These are phyloP conservation scores for Ichneumoninae sp. DNA, from an alignment of 2,888 invertebrate species.

Conservation along the genomic window DNA sequence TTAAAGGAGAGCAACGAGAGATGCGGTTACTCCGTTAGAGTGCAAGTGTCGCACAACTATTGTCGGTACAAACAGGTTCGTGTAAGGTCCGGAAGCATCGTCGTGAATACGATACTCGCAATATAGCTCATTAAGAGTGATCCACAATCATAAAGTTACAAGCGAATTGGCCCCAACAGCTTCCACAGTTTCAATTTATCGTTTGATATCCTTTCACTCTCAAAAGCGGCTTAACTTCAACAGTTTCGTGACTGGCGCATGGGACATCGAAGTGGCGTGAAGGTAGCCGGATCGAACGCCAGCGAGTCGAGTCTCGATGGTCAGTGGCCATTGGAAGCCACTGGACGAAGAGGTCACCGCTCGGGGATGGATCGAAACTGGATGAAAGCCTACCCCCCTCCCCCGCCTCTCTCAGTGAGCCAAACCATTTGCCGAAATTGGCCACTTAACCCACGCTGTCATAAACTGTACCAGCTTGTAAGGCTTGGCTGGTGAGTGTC, in stretches of 20 bases:
- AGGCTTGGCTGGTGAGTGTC: conserved; percentile 39
- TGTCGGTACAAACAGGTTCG: not conserved
- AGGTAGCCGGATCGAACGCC: not conserved
- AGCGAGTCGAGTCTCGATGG: not conserved
- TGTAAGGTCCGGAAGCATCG: not conserved
- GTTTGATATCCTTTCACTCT: not conserved
- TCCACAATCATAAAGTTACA: not conserved
- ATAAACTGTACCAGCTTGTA: conserved; percentile 17
- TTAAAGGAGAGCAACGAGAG: not conserved
- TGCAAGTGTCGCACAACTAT: not conserved
- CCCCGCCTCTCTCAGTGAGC: conserved; percentile 41
- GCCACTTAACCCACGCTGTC: conserved; percentile 35
- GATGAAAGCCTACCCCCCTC: not conserved
- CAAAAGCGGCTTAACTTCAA: not conserved
- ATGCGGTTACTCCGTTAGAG: not conserved
- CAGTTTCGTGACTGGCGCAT: not conserved
- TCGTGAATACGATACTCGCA: not conserved
- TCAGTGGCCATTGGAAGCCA: not conserved
- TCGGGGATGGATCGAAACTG: conserved; percentile 6
- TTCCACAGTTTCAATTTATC: not conserved
- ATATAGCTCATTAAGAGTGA: not conserved
- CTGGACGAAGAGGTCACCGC: not conserved
- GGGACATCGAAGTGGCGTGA: not conserved
- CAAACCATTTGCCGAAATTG: conserved; percentile 71
- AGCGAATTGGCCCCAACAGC: not conserved